Base-by-base conservation (phyloP, 2,113 vertebrate genomes). In the Tricholaema leucomelas region DNA sequence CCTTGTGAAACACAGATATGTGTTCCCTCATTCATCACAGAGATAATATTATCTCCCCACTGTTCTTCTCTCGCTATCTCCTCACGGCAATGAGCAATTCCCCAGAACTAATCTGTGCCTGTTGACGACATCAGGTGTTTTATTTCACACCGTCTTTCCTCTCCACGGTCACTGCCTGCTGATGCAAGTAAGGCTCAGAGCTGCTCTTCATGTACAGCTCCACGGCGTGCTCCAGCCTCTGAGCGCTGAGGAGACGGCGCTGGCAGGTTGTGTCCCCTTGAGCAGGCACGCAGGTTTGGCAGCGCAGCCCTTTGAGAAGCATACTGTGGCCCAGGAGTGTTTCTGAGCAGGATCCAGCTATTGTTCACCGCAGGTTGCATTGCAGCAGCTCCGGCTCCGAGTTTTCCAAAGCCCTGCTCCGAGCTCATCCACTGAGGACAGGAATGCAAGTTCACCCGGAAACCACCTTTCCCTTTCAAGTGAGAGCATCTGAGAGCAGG, bases 381-480 rank as follows among this genome's bases (percentile, higher is more conserved):
- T 65, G 64, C 90, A 76, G 55, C 66, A 61, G 19, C 46, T 27
- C 59, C 31, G 48, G 35, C 35, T 6, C 36, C 36, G 61, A 20
- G 64, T 81, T 76, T 95, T 78, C 55, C 82, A 58, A 72, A 83
- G 58, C 38, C 58, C 48, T 44, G 58, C 44, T 90, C 50, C 27
- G 13, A 71, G n/a, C 19, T 11, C 33, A 72, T 85, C 61, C 79
- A 72, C 2, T 3, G 35, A 92, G 60, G 64, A 52, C 69, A 91
- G 90, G 87, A 92, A 95, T 78, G 69, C 75, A 33, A 76, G 65
- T 63, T 87, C 87, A 94, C 75, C 90, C 56, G 54, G 89, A 95
- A 96, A 91, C n/a, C 25, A 66, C 91, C 91, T 96, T 93, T 94
- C 91, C 48, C 87, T 93, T 96, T 94, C 12, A 91, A 91, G 65